A percentile compares a stretch with the other conserved stretches of the same genome.
These are phyloP conservation scores for Stegodyphus dumicola DNA, from an alignment of 1,140 invertebrate species.

Conservation along the genomic window DNA sequence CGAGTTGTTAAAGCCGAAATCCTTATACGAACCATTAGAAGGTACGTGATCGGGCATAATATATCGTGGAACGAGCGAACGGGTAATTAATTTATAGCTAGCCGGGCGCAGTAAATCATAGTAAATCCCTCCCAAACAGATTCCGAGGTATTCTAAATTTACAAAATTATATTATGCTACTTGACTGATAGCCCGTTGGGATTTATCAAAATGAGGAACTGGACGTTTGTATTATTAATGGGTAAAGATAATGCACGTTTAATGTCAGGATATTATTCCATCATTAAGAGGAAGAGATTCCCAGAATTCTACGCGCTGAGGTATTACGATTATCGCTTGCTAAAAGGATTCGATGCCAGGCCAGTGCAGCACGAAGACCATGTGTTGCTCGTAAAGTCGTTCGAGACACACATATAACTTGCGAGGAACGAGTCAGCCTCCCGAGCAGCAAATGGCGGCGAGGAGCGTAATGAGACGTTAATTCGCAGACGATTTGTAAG, in stretches of 20 bases:
- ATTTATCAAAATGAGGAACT: constrained; percentile 60
- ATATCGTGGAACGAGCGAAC: constrained; percentile 10
- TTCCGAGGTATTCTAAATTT: constrained; percentile 55
- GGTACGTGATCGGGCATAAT: constrained; percentile 55
- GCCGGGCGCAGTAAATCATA: constrained; percentile 48
- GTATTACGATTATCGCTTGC: constrained; percentile 40
- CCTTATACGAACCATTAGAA: constrained; percentile 32
- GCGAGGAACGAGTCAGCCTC: neutral
- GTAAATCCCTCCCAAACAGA: constrained; percentile 43
- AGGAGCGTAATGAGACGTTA: constrained; percentile 18
- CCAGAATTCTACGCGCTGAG: constrained; percentile 1
- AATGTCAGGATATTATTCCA: constrained; percentile 58
- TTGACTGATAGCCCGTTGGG: constrained; percentile 57
- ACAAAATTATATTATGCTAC: constrained; percentile 58
- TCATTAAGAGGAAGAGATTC: constrained; percentile 33
- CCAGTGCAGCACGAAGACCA: neutral
- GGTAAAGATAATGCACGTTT: constrained; percentile 52
- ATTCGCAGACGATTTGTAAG: constrained; percentile 35
- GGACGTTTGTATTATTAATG: constrained; percentile 59
- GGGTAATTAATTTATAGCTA: constrained; percentile 57
- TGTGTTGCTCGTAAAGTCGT: constrained; percentile 46
- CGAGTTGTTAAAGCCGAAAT: constrained; percentile 31
- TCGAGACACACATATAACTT: neutral
- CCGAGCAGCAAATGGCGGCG: neutral
- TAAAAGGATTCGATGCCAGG: constrained; percentile 31